Evolutionary conservation across 2,797 vertebrate genomes (phyloP), one percentile per base, ranked within the genome.

Genomic region (Megalops cyprinoides): DNA sequence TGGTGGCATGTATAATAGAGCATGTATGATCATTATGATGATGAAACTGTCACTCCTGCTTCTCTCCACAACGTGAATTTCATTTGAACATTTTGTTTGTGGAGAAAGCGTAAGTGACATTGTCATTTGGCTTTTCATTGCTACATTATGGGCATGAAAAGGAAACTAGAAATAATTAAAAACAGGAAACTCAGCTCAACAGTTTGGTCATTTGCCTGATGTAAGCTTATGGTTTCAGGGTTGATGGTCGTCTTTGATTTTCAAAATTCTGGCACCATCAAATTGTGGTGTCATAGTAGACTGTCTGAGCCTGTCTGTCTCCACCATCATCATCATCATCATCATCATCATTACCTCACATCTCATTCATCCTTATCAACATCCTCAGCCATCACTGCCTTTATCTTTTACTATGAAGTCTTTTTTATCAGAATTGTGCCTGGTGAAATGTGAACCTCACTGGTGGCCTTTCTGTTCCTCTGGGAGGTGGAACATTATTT

Each of bases 21-120:
- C 79, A 37, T 25, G 56, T 76, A 75, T 75, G 74, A 80, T 75
- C 73, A 80, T 31, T 65, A 49, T 10, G 79, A 51, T 74, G 53
- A 74, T 80, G 71, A 73, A 55, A 79, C 31, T 46, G 49, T 67
- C 53, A 46, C 65, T 76, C 42, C 42, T 55, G 48, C 48, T 55
- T 28, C n/a, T n/a, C 28, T 15, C 74, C 74, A 53, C 48, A 39
- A 67, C 48, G 58, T 25, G 4, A 58, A 51, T 46, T 44, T 71
- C 67, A 71, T 12, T 71, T 42, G 23, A n/a, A 10, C 23, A 42
- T 55, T 28, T 37, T 46, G 15, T 49, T 78, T 18, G 1, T 4
- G 51, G 48, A 67, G 34, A 12, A 48, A 37, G 25, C 31, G 7
- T n/a, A 39, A 56, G 42, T 15, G 28, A 31, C 75, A 39, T 18